Percentiles rank a stretch among this genome's conserved stretches.
These are phyloP conservation scores for Diorhabda elongata DNA, from an alignment of 1,140 invertebrate species.

Conservation along the genomic window DNA sequence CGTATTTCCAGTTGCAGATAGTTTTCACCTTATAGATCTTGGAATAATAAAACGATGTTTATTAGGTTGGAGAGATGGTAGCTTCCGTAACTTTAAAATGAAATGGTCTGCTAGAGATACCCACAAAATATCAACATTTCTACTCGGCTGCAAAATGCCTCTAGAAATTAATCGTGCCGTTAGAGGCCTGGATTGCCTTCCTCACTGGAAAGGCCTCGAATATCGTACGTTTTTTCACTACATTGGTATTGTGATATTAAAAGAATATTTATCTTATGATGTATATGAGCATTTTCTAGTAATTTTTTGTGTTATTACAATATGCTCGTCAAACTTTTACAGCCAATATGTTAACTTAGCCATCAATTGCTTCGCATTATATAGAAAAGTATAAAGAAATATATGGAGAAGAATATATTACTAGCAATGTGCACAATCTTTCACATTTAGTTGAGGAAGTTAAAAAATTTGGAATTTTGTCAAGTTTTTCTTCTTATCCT, in stretches of 20 bases:
- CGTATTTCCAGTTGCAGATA: slow-evolving; percentile 33
- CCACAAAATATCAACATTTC: slow-evolving; percentile 15
- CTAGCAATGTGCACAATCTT: slow-evolving; percentile 35
- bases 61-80: slow-evolving; percentile 29
- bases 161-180: slow-evolving; percentile 33
- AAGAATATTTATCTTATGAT: slow-evolving; percentile 22
- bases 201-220: slow-evolving; percentile 33
- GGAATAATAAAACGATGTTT: slow-evolving; percentile 35
- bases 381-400: slow-evolving; percentile 21
- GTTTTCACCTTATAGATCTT: slow-evolving; percentile 33
- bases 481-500: no score
- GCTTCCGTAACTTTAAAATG: slow-evolving; percentile 21
- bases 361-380: slow-evolving; percentile 21
- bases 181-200: slow-evolving; percentile 26
- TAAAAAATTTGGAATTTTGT: slow-evolving; percentile 30
- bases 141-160: slow-evolving; percentile 25
- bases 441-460: slow-evolving; percentile 34
- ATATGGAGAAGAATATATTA: slow-evolving; percentile 33
- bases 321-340: slow-evolving; percentile 24
- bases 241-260: slow-evolving; percentile 31
- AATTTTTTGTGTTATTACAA: slow-evolving; percentile 27
- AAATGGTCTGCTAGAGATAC: slow-evolving; percentile 23
- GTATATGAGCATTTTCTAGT: slow-evolving; percentile 28
- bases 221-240: slow-evolving; percentile 31
- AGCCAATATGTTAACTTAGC: slow-evolving; percentile 24